Base-by-base conservation (phyloP, 2,797 vertebrate genomes). In the Falco novaeseelandiae region DNA sequence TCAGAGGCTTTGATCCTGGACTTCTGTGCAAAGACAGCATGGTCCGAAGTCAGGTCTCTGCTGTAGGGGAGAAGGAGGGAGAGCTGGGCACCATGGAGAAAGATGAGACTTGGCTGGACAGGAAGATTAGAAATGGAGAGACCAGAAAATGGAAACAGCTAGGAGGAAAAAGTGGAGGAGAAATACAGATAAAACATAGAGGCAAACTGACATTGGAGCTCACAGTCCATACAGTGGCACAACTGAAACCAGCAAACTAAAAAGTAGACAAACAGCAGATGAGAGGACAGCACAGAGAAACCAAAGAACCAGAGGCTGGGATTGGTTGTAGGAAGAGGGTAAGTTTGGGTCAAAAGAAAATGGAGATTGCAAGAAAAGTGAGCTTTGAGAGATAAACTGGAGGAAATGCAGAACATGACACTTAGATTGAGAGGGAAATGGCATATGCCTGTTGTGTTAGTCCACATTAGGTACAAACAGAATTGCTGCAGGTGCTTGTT, bases 21-120 rank as follows among this genome's bases (percentile, higher is more conserved):
- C 29, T 77, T 5, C 18, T 46, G 49, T 1, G 3, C 13, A 10
- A 12, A 23, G 38, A 18, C 23, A 29, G 8, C 0, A 0, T 42
- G 10, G 6, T 55, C 51, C 2, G 1, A 73, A 54, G 5, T 30
- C 27, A 61, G 49, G 9, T 3, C 34, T 73, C 21, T 58, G 5
- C 25, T 63, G 6, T 2, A 25, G 10, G 7, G 27, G 29, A 55
- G n/a, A 14, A 52, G 4, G 17, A 69, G 22, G n/a, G 20, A 65
- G 2, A 58, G 5, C 36, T 62, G 42, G 30, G 17, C 26, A n/a
- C 12, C 4, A 12, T 2, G 34, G 20, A 49, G 29, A 18, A 87
- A 76, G 36, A 21, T 21, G 13, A 72, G 46, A 32, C 26, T 48
- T 48, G 44, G 5, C 32, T 57, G 17, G 7, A 9, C 26, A 76